Evolutionary conservation across 2,888 invertebrate genomes (phyloP).

Genomic region (Chymomyza procnemis): DNA sequence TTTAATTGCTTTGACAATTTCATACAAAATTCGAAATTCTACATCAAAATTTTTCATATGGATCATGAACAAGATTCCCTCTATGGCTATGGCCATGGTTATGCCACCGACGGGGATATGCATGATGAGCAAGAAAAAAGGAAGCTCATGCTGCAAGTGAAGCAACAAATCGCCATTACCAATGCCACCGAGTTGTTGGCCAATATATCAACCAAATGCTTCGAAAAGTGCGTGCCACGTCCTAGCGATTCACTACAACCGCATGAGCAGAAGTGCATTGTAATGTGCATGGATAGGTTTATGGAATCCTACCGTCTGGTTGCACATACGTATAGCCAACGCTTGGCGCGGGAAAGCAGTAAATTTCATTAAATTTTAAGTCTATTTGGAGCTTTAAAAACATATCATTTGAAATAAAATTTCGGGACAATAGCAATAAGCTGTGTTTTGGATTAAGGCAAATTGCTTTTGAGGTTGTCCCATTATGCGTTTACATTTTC

Average conservation of each 20-base stretch:
- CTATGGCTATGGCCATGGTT: not conserved
- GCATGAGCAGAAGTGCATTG: constrained; percentile 82
- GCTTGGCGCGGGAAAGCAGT: constrained; percentile 87
- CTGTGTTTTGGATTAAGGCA: not conserved
- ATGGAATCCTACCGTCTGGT: constrained; percentile 98
- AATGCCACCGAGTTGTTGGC: constrained; percentile 93
- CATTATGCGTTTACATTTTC: no score
- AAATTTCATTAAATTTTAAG: not conserved
- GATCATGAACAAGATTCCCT: not conserved
- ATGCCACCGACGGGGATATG: not conserved
- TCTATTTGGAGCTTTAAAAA: not conserved
- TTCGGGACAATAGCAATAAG: not conserved
- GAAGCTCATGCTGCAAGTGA: constrained; percentile 90
- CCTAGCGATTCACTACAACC: constrained; percentile 30
- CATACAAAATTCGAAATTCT: not conserved
- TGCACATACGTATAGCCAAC: constrained; percentile 89
- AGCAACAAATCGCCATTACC: constrained; percentile 94
- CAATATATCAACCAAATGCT: constrained; percentile 40
- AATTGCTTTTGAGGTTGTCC: not conserved
- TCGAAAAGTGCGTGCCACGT: constrained; percentile 37
- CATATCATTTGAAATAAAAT: not conserved
- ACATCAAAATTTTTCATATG: not conserved
- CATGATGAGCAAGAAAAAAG: constrained; percentile 6
- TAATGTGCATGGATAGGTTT: constrained; percentile 98
- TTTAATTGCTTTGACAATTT: not conserved